phyloP scores from a whole-genome alignment of 2,113 vertebrate genomes.

The Ramphastos sulfuratus region DNA sequence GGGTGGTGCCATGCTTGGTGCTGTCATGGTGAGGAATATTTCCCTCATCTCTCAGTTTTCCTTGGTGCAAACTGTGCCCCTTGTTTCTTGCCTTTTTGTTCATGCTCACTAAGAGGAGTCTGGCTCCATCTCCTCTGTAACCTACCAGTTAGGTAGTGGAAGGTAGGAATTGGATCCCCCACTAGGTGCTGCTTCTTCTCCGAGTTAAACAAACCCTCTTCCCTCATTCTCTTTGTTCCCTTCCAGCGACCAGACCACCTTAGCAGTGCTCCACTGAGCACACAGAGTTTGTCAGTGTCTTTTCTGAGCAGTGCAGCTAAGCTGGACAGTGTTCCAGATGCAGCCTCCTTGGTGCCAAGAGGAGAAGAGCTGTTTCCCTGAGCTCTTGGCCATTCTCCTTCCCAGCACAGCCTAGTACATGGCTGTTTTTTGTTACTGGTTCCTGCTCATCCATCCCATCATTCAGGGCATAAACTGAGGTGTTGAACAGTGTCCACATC shows the following conservation, averaged over 20 bases:
- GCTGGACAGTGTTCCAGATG: neutral
- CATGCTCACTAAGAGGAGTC: neutral
- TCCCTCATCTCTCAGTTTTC: neutral
- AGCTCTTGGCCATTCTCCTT: neutral
- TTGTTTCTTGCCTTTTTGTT: neutral
- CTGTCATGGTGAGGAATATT: neutral
- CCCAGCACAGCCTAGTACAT: neutral
- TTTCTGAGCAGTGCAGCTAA: neutral
- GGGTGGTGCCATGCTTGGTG: neutral
- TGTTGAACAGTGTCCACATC: neutral
- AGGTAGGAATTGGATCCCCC: neutral
- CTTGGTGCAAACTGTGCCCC: neutral
- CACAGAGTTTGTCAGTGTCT: neutral
- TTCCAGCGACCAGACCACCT: neutral
- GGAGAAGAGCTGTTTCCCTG: neutral
- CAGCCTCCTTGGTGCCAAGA: neutral
- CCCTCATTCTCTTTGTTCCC: neutral
- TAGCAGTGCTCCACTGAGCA: neutral
- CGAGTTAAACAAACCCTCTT: accelerated
- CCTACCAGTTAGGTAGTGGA: neutral
- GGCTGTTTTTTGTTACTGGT: neutral
- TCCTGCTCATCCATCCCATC: neutral
- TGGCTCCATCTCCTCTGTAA: neutral
- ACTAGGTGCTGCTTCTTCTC: neutral
- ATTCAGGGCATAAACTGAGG: neutral